A percentile compares a stretch with the other conserved stretches of the same genome.
These are phyloP conservation scores for Drosophila picticornis DNA, from an alignment of 2,888 invertebrate genomes.

Conservation along the genomic window DNA sequence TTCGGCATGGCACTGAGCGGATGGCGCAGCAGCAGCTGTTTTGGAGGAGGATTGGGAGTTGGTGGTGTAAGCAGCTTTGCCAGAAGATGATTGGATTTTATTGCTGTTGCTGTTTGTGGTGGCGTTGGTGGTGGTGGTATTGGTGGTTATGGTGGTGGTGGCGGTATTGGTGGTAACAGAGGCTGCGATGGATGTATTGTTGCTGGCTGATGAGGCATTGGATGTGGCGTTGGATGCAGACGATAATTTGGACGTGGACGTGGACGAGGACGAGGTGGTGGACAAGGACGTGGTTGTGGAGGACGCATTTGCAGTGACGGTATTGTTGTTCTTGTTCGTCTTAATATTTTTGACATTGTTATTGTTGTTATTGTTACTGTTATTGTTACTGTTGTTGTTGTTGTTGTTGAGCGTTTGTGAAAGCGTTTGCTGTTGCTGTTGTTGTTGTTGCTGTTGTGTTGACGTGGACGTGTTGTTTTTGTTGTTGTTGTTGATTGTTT, in stretches of 20 bases:
- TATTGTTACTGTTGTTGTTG: conserved; percentile 60
- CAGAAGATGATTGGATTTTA: conserved; percentile 64
- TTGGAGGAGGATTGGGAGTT: conserved; percentile 80
- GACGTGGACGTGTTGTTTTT: conserved; percentile 58
- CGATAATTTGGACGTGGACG: conserved; percentile 55
- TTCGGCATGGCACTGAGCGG: conserved; percentile 85
- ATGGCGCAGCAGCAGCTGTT: conserved; percentile 79
- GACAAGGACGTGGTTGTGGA: conserved; percentile 60
- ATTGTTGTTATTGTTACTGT: conserved; percentile 47
- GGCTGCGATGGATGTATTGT: conserved; percentile 52
- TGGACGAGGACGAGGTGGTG: conserved; percentile 14
- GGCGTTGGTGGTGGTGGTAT: conserved; percentile 30
- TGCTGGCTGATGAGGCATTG: conserved; percentile 54
- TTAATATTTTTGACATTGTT: conserved; percentile 1
- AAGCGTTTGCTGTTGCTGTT: conserved; percentile 77
- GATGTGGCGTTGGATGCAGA: conserved; percentile 64
- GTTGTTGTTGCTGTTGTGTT: conserved; percentile 49
- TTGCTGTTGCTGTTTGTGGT: conserved; percentile 33
- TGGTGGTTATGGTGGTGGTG: conserved; percentile 16
- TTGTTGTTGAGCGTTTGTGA: conserved; percentile 79
- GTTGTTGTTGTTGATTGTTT: conserved; percentile 66
- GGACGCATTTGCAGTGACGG: conserved; percentile 52
- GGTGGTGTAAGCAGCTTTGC: conserved; percentile 76
- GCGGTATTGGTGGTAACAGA: conserved; percentile 38
- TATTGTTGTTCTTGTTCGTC: conserved; percentile 39